phyloP scores from a whole-genome alignment of 2,797 vertebrate genomes.

The Chelidonichthys spinosus region DNA sequence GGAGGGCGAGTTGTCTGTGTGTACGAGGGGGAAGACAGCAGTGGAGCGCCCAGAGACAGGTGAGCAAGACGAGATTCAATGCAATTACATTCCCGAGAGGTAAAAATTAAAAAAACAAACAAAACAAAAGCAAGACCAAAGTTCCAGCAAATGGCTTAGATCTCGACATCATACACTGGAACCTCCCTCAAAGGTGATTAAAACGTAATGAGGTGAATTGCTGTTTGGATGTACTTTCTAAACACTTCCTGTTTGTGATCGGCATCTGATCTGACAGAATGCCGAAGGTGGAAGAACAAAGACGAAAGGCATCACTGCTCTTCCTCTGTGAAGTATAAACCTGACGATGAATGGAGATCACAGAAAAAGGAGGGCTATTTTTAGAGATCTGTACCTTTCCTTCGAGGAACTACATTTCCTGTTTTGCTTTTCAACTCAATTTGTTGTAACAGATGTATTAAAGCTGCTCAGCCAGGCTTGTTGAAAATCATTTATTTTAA shows the following conservation, averaged over 20 bases:
- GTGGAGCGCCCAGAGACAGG: too few relatives aligned
- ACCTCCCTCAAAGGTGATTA: conserved; percentile 6
- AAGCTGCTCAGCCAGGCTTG: neutral
- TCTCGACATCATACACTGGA: neutral
- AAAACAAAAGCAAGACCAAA: neutral
- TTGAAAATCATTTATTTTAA: neutral
- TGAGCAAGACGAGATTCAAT: too few relatives aligned
- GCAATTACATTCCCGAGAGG: too few relatives aligned
- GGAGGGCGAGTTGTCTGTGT: too few relatives aligned
- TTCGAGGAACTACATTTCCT: neutral
- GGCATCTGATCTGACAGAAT: conserved; percentile 12
- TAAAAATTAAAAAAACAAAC: neutral
- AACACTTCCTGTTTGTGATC: conserved; percentile 9
- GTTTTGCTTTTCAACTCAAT: conserved; percentile 10
- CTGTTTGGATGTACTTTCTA: conserved; percentile 7
- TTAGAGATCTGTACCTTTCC: neutral
- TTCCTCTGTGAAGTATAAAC: neutral
- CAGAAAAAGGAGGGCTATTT: neutral
- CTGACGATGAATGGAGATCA: neutral
- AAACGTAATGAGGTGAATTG: conserved; percentile 16
- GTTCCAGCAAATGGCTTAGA: neutral
- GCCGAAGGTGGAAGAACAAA: conserved; percentile 6
- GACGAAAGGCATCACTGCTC: neutral
- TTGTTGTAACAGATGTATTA: neutral
- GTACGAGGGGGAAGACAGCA: too few relatives aligned